A percentile compares a stretch with the other conserved stretches of the same genome.
phyloP scores from a whole-genome alignment of 2,888 invertebrate species.

The Drosophila prostipennis region DNA sequence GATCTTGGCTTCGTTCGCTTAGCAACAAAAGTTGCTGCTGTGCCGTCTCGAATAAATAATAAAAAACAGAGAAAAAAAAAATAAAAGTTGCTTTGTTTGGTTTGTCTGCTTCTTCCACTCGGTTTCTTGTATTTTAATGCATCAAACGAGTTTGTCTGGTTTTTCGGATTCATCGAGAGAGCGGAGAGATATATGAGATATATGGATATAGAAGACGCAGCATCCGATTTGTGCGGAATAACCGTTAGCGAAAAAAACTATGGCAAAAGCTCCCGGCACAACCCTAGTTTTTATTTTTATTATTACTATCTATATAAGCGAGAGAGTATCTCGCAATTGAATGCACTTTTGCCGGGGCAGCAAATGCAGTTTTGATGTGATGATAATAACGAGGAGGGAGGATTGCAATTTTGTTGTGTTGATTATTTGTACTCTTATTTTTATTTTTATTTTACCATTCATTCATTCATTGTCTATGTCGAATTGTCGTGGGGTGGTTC shows the following conservation, averaged over 20 bases:
- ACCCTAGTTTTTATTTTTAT: slow-evolving; percentile 26
- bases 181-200: background rate
- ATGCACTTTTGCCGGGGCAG: slow-evolving; percentile 29
- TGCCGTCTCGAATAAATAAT: slow-evolving; percentile 19
- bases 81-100: slow-evolving; percentile 46
- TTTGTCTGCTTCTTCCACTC: slow-evolving; percentile 35
- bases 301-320: slow-evolving; percentile 4
- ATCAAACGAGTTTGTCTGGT: slow-evolving; percentile 69
- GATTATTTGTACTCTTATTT: background rate
- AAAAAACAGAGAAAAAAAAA: slow-evolving; percentile 20
- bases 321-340: background rate
- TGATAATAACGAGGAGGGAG: background rate
- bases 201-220: background rate
- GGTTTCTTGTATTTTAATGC: slow-evolving; percentile 45
- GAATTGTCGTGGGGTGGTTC: background rate
- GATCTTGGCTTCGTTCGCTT: slow-evolving; percentile 65
- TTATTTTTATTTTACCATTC: slow-evolving; percentile 4
- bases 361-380: background rate
- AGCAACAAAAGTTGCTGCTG: slow-evolving; percentile 61
- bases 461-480: slow-evolving; percentile 28
- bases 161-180: slow-evolving; percentile 31
- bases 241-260: slow-evolving; percentile 34
- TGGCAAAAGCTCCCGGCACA: slow-evolving; percentile 16
- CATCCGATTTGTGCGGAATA: slow-evolving; percentile 30
- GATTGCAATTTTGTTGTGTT: slow-evolving; percentile 14